A percentile compares a stretch with the other conserved stretches of the same genome.
Evolutionary conservation across 1,140 invertebrate genomes (phyloP).

Genomic region (Tetramorium simillimum): DNA sequence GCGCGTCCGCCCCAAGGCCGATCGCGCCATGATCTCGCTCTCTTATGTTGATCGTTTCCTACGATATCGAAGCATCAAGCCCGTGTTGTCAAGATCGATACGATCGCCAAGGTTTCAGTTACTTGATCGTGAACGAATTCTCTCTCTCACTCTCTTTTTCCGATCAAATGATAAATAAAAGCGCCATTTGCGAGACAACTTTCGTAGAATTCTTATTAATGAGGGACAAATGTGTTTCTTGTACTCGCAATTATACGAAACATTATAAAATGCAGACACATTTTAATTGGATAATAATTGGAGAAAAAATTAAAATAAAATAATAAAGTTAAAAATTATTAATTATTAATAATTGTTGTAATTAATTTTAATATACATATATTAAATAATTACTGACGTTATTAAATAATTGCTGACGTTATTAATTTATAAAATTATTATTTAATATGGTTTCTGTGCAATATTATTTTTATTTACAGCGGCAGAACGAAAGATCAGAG

Average conservation of each 20-base stretch:
- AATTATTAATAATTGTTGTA: no score
- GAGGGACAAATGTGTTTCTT: background rate
- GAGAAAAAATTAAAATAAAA: background rate
- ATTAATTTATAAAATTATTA: no score
- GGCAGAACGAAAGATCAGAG: background rate
- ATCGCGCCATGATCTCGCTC: conserved; percentile 27
- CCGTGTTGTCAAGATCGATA: conserved; percentile 41
- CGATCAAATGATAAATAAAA: conserved; percentile 16
- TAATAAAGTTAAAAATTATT: no score
- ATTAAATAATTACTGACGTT: no score
- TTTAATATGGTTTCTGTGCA: background rate
- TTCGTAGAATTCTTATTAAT: background rate
- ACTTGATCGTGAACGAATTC: background rate
- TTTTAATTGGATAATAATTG: no score
- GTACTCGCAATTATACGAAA: background rate
- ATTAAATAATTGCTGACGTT: no score
- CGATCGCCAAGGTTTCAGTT: conserved; percentile 35
- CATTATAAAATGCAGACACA: background rate
- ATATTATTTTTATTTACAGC: background rate
- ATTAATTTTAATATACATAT: no score
- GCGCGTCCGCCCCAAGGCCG: conserved; percentile 23
- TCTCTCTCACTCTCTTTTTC: background rate
- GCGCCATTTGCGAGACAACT: background rate
- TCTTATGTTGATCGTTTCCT: background rate
- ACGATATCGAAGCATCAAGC: conserved; percentile 8